Evolutionary conservation across 2,888 invertebrate species (phyloP).

Genomic region (Xylota segnis): DNA sequence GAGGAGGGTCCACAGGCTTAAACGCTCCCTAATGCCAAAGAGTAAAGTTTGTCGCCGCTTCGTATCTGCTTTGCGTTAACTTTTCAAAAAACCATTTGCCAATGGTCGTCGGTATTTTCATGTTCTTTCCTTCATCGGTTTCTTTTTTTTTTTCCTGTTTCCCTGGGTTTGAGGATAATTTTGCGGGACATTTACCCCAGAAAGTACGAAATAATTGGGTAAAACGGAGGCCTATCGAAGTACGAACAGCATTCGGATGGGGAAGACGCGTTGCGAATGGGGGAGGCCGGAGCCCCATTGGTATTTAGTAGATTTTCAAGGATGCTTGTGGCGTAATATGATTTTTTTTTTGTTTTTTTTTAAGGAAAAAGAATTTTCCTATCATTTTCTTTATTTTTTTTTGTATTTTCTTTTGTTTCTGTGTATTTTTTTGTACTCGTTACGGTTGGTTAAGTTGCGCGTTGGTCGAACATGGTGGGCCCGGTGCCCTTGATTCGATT

Average conservation of each 20-base stretch:
- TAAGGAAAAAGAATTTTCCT: slow-evolving; percentile 3
- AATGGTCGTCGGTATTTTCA: slow-evolving; percentile 32
- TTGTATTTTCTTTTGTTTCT: neutral
- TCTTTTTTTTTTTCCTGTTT: slow-evolving; percentile 35
- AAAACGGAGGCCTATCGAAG: slow-evolving; percentile 52
- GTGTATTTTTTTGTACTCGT: neutral
- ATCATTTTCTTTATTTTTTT: slow-evolving; percentile 14
- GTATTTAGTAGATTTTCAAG: slow-evolving; percentile 44
- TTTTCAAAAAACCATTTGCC: slow-evolving; percentile 46
- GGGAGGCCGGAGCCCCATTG: slow-evolving; percentile 10
- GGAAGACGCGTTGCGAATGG: neutral
- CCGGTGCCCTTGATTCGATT: slow-evolving; percentile 12
- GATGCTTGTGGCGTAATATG: slow-evolving; percentile 24
- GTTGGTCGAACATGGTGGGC: slow-evolving; percentile 7
- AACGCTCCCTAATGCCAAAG: slow-evolving; percentile 35
- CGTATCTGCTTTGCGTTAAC: slow-evolving; percentile 54
- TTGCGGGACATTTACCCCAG: slow-evolving; percentile 73
- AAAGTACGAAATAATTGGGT: slow-evolving; percentile 76
- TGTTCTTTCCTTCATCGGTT: slow-evolving; percentile 51
- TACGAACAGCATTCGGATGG: slow-evolving; percentile 27
- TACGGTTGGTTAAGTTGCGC: slow-evolving; percentile 20
- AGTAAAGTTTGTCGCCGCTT: slow-evolving; percentile 34
- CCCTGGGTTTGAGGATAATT: slow-evolving; percentile 59
- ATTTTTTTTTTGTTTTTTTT: slow-evolving; percentile 15
- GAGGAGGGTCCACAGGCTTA: slow-evolving; percentile 15